A percentile compares a stretch with the other conserved stretches of the same genome.
phyloP scores from a whole-genome alignment of 2,113 vertebrate species.

The Bubo bubo region DNA sequence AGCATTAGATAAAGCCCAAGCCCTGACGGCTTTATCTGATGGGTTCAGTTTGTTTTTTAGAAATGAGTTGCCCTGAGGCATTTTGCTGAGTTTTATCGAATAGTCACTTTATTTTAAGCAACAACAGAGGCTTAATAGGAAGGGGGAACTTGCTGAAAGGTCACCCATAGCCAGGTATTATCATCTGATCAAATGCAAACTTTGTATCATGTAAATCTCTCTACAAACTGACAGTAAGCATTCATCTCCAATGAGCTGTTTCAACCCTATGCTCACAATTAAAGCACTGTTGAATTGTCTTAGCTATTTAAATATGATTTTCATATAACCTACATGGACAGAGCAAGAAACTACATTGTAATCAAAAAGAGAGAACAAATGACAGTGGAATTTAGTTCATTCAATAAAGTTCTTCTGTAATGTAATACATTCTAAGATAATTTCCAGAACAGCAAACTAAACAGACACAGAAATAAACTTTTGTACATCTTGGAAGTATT shows the following conservation, averaged over 20 bases:
- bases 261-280: not conserved
- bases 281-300: not conserved
- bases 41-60: constrained; percentile 63
- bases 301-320: not conserved
- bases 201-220: not conserved
- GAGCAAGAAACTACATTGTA: not conserved
- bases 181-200: constrained; percentile 6
- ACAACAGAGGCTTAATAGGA: constrained; percentile 38
- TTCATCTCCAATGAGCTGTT: not conserved
- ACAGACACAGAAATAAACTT: not conserved
- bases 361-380: not conserved
- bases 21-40: constrained; percentile 72
- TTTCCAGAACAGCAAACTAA: not conserved
- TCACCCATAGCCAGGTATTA: constrained; percentile 27
- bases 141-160: constrained; percentile 47
- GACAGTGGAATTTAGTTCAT: not conserved
- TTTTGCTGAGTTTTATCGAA: constrained; percentile 44
- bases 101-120: constrained; percentile 67
- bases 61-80: constrained; percentile 48
- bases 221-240: not conserved
- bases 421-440: not conserved
- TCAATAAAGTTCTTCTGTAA: not conserved
- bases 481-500: not conserved
- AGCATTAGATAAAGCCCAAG: constrained; percentile 70
- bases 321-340: not conserved